These are phyloP conservation scores for Anodontia alba DNA, from an alignment of 2,888 invertebrate genomes.

Conservation along the genomic window DNA sequence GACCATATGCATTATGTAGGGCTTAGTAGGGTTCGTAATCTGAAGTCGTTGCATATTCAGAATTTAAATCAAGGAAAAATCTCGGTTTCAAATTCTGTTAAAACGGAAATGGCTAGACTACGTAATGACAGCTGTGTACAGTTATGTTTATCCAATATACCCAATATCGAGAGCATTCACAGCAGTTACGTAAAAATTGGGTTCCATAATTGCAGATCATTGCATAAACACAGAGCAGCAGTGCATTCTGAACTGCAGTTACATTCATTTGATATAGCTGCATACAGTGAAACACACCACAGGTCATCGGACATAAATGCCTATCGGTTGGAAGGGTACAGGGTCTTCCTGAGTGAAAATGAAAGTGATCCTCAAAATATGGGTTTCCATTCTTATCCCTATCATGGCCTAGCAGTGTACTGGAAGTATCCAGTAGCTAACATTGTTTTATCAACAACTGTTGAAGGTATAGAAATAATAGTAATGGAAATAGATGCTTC, in stretches of 20 bases:
- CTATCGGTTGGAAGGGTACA: neutral
- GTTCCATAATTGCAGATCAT: conserved; percentile 50
- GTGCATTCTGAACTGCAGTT: conserved; percentile 35
- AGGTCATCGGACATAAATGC: neutral
- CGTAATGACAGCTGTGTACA: conserved; percentile 11
- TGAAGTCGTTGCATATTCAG: conserved; percentile 39
- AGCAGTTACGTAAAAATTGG: conserved; percentile 11
- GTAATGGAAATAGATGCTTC: neutral
- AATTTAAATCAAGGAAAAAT: conserved; percentile 47
- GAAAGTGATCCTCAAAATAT: neutral
- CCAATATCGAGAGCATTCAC: too few relatives aligned
- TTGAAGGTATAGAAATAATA: conserved; percentile 24
- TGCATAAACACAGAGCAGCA: conserved; percentile 45
- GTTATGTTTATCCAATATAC: conserved; percentile 8
- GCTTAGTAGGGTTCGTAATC: conserved; percentile 49
- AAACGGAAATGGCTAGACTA: conserved; percentile 46
- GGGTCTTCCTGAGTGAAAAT: neutral
- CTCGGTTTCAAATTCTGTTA: conserved; percentile 28
- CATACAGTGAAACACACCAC: conserved; percentile 44
- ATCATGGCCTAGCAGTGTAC: conserved; percentile 44
- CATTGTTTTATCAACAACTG: neutral
- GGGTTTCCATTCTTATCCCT: neutral
- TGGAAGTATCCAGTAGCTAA: neutral
- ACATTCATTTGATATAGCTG: conserved; percentile 34
- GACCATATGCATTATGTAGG: conserved; percentile 63